These are phyloP conservation scores for Bradypus variegatus DNA, from an alignment of 2,797 vertebrate genomes.

Conservation along the genomic window DNA sequence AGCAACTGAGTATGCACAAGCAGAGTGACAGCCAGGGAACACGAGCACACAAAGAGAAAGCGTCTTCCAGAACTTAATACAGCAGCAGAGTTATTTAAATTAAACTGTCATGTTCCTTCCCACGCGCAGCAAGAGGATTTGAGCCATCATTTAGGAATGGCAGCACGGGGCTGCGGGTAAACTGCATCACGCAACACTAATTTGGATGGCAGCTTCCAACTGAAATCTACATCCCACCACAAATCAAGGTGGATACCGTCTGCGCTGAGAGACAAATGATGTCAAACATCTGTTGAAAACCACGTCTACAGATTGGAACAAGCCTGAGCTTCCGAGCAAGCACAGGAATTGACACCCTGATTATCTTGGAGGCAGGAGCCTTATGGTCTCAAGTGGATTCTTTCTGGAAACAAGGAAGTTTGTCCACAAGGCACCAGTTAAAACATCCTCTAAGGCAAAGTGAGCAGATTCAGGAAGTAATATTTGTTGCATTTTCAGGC, in stretches of 20 bases:
- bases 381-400: neutral
- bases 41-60: neutral
- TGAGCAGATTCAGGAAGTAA: neutral
- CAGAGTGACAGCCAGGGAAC: neutral
- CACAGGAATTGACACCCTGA: neutral
- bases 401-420: neutral
- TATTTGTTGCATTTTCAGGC: neutral
- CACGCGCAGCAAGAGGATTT: neutral
- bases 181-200: neutral
- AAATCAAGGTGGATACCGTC: conserved; percentile 11
- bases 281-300: conserved; percentile 47
- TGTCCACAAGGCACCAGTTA: neutral
- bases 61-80: conserved; percentile 4
- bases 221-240: neutral
- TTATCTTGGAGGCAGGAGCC: neutral
- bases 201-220: neutral
- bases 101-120: conserved; percentile 41
- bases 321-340: conserved; percentile 31
- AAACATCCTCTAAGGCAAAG: neutral
- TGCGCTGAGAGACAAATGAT: conserved; percentile 33
- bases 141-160: conserved; percentile 25
- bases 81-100: conserved; percentile 50
- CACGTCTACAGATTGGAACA: neutral
- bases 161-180: neutral
- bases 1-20: neutral